Conservation (phyloP, 2,113 vertebrate species). For the Dasypus novemcinctus region DNA sequence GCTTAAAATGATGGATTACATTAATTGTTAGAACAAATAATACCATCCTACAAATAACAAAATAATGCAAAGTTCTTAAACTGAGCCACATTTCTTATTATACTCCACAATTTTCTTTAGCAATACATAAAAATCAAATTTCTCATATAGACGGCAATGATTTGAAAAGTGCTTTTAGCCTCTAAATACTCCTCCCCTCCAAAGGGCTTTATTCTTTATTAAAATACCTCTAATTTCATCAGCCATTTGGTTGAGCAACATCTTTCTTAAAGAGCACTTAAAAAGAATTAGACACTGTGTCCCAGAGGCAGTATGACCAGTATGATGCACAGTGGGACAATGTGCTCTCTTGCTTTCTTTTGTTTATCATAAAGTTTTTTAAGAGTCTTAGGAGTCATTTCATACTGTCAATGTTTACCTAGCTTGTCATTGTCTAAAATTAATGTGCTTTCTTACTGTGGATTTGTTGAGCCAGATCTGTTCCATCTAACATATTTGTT, state of each 20-base stretch:
- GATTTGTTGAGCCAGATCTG: conserved; percentile 30
- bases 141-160: neutral
- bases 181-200: neutral
- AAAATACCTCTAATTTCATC: neutral
- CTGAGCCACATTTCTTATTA: neutral
- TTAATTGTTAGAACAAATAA: neutral
- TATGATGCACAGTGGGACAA: neutral
- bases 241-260: neutral
- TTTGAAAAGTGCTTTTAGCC: neutral
- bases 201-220: neutral
- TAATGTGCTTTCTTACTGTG: neutral
- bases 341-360: neutral
- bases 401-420: neutral
- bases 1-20: neutral
- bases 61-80: neutral
- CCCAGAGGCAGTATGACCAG: neutral
- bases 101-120: neutral
- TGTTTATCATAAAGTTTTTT: neutral
- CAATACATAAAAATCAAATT: neutral
- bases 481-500: neutral
- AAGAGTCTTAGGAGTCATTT: conserved; percentile 1
- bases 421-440: neutral
- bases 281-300: neutral
- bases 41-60: neutral
- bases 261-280: neutral